Evolutionary conservation across 2,797 vertebrate species (phyloP).

Genomic region (Acropternis orthonyx): DNA sequence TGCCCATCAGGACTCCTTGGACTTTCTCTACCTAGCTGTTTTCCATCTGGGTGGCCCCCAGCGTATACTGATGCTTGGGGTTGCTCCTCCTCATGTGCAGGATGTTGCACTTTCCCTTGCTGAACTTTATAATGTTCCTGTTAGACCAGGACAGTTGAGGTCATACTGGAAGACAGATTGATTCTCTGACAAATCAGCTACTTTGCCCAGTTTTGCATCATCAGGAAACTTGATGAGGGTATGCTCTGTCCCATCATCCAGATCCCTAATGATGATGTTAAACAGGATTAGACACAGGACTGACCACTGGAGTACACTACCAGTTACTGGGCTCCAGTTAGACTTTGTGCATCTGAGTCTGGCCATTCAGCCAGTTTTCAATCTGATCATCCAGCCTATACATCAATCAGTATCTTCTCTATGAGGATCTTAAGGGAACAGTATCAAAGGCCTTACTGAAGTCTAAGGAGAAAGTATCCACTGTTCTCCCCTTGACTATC

Average conservation of each 20-base stretch:
- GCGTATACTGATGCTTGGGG: rapidly evolving
- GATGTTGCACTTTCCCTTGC: not conserved
- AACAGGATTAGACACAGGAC: not conserved
- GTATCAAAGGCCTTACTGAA: not conserved
- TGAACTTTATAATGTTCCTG: not conserved
- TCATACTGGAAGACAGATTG: too few relatives aligned
- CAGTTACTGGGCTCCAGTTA: not conserved
- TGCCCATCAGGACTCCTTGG: too few relatives aligned
- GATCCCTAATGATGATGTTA: too few relatives aligned
- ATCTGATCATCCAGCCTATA: not conserved
- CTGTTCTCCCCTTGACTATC: not conserved
- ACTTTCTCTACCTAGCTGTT: not conserved
- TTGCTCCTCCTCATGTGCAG: not conserved
- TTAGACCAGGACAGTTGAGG: not conserved
- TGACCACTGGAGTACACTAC: not conserved
- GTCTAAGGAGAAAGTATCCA: not conserved
- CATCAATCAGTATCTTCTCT: not conserved
- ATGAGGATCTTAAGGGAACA: not conserved
- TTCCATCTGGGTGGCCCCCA: not conserved
- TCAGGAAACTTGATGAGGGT: not conserved
- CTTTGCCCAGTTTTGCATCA: not conserved
- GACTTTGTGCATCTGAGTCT: not conserved
- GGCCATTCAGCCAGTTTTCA: not conserved
- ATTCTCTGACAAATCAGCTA: not conserved
- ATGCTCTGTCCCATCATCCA: not conserved